A percentile compares a stretch with the other conserved stretches of the same genome.
These are phyloP conservation scores for Drosophila yooni DNA, from an alignment of 2,888 invertebrate genomes.

Conservation along the genomic window DNA sequence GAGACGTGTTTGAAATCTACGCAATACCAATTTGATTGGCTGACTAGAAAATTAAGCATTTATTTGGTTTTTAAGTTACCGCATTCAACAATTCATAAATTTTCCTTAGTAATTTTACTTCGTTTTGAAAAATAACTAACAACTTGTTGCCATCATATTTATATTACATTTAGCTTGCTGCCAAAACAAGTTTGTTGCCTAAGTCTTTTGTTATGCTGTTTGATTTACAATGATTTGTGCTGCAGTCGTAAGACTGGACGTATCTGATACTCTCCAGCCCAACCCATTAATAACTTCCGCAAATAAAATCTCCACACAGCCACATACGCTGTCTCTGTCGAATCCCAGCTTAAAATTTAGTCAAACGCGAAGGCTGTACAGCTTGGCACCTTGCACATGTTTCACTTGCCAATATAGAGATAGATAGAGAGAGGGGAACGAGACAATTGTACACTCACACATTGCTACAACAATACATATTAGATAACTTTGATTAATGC, in stretches of 20 bases:
- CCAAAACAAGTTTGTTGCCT: slow-evolving; percentile 51
- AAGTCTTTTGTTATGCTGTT: slow-evolving; percentile 57
- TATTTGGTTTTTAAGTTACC: neutral
- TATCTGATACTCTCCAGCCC: slow-evolving; percentile 35
- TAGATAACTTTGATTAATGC: slow-evolving; percentile 73
- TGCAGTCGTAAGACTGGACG: slow-evolving; percentile 39
- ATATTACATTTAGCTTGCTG: slow-evolving; percentile 6
- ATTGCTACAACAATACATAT: slow-evolving; percentile 40
- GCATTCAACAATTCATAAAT: neutral
- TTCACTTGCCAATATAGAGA: slow-evolving; percentile 49
- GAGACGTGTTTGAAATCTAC: slow-evolving; percentile 13
- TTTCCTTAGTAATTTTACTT: neutral
- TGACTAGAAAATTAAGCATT: neutral
- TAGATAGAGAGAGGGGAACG: neutral
- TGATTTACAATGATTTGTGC: slow-evolving; percentile 29
- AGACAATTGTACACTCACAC: slow-evolving; percentile 14
- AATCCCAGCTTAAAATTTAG: slow-evolving; percentile 68
- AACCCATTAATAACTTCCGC: slow-evolving; percentile 67
- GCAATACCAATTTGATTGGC: neutral
- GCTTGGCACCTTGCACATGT: slow-evolving; percentile 58
- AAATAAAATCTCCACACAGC: slow-evolving; percentile 57
- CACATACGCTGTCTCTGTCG: slow-evolving; percentile 23
- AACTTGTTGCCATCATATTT: neutral
- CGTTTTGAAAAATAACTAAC: neutral
- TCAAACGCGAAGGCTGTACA: slow-evolving; percentile 74